phyloP scores from a whole-genome alignment of 2,113 vertebrate genomes.

The Vireo altiloquus region DNA sequence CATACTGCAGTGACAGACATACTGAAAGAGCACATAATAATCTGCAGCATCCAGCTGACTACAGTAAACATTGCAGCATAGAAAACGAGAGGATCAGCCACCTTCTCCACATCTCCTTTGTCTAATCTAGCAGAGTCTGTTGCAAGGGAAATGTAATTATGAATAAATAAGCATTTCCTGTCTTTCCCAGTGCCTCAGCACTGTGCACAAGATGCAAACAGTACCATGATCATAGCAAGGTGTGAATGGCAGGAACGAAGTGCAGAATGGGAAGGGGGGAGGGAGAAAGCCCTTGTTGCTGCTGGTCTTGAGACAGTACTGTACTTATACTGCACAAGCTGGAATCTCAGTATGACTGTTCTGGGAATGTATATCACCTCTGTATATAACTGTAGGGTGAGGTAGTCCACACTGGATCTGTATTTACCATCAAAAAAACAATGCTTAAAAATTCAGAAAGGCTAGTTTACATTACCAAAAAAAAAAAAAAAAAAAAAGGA shows the following conservation, averaged over 20 bases:
- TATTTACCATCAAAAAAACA: background rate
- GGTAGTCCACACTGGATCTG: background rate
- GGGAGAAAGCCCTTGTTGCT: background rate
- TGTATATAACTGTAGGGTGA: background rate
- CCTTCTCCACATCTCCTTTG: background rate
- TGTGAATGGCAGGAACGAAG: background rate
- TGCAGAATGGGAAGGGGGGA: background rate
- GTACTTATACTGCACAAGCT: background rate
- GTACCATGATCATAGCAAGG: background rate
- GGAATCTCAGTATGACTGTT: background rate
- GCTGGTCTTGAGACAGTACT: background rate
- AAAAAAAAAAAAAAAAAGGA: background rate
- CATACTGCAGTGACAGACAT: background rate
- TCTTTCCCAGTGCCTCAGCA: background rate
- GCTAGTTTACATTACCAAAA: background rate
- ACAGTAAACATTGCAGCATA: background rate
- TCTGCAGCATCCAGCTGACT: background rate
- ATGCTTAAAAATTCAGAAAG: background rate
- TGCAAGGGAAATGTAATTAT: background rate
- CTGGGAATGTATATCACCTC: accelerated
- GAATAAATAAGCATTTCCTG: background rate
- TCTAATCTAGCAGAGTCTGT: background rate
- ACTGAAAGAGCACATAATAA: background rate
- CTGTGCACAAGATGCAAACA: background rate
- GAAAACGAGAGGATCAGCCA: background rate